These are phyloP conservation scores for Erebia aethiops DNA, from an alignment of 2,888 invertebrate genomes.

Conservation along the genomic window DNA sequence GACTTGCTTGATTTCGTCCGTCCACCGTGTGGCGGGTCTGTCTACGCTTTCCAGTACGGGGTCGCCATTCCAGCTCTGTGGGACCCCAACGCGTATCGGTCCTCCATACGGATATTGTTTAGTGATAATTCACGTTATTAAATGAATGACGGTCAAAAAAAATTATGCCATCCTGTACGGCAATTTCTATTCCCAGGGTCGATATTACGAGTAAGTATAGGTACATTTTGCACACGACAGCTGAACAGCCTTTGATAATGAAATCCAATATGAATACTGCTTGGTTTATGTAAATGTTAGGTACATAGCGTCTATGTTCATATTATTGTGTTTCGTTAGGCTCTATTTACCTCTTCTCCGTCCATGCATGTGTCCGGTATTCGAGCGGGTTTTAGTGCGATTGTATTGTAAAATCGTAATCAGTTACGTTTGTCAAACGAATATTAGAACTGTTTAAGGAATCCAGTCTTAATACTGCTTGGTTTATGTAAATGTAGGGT, in stretches of 20 bases:
- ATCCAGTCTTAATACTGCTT: not conserved
- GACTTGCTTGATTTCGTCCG: no score
- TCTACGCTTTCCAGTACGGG: no score
- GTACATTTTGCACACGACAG: not conserved
- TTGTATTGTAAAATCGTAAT: no score
- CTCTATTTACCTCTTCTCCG: not conserved
- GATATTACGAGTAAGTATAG: not conserved
- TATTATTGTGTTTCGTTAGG: not conserved
- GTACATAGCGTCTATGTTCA: not conserved
- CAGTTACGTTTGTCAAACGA: no score
- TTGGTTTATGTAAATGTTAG: constrained; percentile 12
- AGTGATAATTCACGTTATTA: not conserved
- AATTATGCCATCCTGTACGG: not conserved
- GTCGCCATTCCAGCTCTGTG: no score
- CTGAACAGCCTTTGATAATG: constrained; percentile 4
- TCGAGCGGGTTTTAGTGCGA: no score
- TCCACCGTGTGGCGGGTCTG: no score
- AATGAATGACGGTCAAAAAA: not conserved
- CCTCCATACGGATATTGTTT: no score
- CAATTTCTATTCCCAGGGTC: constrained; percentile 3
- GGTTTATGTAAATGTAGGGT: constrained; percentile 5
- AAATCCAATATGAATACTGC: constrained; percentile 5
- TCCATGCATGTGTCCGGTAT: no score
- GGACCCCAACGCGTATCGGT: no score
- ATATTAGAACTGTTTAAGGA: not conserved